phyloP scores from a whole-genome alignment of 2,113 vertebrate genomes.

The Ochotona curzoniae region DNA sequence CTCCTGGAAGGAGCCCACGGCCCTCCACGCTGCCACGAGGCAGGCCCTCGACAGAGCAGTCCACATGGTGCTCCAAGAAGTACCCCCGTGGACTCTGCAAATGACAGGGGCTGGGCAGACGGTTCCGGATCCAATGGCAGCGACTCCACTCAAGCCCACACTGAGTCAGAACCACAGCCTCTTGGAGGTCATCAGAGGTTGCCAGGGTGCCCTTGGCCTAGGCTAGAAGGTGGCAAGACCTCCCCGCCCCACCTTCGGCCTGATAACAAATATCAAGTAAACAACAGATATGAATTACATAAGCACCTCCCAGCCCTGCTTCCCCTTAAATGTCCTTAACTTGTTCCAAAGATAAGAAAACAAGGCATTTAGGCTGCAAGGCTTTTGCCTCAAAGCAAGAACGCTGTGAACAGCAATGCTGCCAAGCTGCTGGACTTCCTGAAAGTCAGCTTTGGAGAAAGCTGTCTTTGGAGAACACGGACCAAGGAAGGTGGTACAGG shows the following conservation, averaged over 20 bases:
- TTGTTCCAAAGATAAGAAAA: slow-evolving; percentile 26
- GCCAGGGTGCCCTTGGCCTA: slow-evolving; percentile 15
- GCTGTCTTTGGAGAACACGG: not conserved
- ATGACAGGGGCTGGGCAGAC: not conserved
- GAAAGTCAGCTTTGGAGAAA: not conserved
- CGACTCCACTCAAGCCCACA: not conserved
- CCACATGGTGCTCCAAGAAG: not conserved
- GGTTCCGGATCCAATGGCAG: not conserved
- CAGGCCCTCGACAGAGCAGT: not conserved
- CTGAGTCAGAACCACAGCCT: not conserved
- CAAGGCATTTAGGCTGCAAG: not conserved
- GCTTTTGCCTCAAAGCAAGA: not conserved
- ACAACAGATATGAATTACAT: not conserved
- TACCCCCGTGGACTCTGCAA: not conserved
- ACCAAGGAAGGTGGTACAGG: not conserved
- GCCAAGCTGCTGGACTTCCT: accelerated
- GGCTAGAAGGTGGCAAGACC: not conserved
- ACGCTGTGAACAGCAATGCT: not conserved
- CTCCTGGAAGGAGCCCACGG: not conserved
- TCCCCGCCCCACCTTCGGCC: not conserved
- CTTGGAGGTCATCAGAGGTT: not conserved
- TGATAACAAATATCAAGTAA: slow-evolving; percentile 54
- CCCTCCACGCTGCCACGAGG: not conserved
- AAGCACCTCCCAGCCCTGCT: not conserved
- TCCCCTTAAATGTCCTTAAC: not conserved